Percentiles rank a stretch among this genome's conserved stretches.
phyloP scores from a whole-genome alignment of 2,113 vertebrate genomes.

The Lasiurus cinereus region DNA sequence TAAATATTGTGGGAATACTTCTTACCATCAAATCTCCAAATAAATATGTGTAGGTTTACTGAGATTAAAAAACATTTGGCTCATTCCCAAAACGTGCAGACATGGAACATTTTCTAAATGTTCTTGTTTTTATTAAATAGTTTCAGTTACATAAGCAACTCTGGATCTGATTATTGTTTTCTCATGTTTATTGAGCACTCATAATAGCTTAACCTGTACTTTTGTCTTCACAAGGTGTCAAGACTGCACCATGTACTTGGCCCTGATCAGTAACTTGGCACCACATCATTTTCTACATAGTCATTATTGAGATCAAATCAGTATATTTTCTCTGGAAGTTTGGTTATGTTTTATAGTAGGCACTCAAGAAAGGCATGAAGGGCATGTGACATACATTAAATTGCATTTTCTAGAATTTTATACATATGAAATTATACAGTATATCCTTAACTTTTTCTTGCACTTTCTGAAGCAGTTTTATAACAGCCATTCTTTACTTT shows the following conservation, averaged over 20 bases:
- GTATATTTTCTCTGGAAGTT: conserved; percentile 29
- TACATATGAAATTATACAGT: not conserved
- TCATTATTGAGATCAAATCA: conserved; percentile 1
- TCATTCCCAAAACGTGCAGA: not conserved
- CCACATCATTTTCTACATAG: not conserved
- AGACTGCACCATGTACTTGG: not conserved
- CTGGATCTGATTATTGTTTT: conserved; percentile 19
- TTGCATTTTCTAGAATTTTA: conserved; percentile 47
- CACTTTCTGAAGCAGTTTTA: conserved; percentile 39
- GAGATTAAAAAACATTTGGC: not conserved
- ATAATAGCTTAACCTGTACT: not conserved
- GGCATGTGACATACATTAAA: not conserved
- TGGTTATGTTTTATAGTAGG: not conserved
- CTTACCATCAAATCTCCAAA: not conserved
- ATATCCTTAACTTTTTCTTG: conserved; percentile 59
- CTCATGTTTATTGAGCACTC: conserved; percentile 27
- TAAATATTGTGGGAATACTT: not conserved
- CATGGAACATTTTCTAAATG: not conserved
- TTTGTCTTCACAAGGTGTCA: not conserved
- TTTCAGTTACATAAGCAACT: not conserved
- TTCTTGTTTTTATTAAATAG: conserved; percentile 21
- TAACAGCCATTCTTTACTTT: conserved; percentile 42
- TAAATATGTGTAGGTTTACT: not conserved
- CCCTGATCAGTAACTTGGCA: not conserved
- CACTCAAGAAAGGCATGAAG: not conserved